A percentile compares a stretch with the other conserved stretches of the same genome.
Evolutionary conservation across 2,797 vertebrate species (phyloP).

Genomic region (Pseudocheirus occidentalis): DNA sequence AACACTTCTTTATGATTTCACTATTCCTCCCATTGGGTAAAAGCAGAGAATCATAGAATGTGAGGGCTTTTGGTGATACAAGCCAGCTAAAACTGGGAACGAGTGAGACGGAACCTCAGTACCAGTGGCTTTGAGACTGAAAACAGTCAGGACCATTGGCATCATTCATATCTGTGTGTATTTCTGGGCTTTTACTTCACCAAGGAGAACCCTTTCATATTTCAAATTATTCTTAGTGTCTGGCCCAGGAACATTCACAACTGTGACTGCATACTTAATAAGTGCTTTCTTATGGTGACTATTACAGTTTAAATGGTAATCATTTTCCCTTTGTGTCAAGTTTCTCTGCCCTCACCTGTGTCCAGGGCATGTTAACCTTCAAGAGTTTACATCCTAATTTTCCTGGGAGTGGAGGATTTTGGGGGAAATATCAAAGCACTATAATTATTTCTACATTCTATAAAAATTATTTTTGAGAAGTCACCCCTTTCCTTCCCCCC

Average conservation of each 20-base stretch:
- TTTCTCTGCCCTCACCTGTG: not conserved
- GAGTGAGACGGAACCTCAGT: not conserved
- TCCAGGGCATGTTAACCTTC: not conserved
- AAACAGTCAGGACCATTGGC: not conserved
- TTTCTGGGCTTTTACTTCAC: not conserved
- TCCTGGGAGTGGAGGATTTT: not conserved
- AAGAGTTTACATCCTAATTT: not conserved
- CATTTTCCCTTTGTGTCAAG: not conserved
- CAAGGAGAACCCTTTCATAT: not conserved
- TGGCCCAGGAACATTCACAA: not conserved
- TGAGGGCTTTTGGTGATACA: not conserved
- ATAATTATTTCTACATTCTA: not conserved
- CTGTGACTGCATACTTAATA: not conserved
- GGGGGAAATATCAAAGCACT: not conserved
- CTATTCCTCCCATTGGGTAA: not conserved
- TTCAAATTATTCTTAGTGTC: not conserved
- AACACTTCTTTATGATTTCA: not conserved
- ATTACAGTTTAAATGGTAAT: not conserved
- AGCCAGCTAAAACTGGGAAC: not conserved
- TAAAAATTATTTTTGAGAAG: slow-evolving; percentile 4
- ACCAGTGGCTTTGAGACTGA: not conserved
- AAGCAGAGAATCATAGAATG: not conserved
- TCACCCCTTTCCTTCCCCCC: rapidly evolving
- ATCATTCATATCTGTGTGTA: not conserved
- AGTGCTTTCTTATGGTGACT: not conserved